Conservation (phyloP, 1,140 invertebrate species). For the Drosophila eugracilis region DNA sequence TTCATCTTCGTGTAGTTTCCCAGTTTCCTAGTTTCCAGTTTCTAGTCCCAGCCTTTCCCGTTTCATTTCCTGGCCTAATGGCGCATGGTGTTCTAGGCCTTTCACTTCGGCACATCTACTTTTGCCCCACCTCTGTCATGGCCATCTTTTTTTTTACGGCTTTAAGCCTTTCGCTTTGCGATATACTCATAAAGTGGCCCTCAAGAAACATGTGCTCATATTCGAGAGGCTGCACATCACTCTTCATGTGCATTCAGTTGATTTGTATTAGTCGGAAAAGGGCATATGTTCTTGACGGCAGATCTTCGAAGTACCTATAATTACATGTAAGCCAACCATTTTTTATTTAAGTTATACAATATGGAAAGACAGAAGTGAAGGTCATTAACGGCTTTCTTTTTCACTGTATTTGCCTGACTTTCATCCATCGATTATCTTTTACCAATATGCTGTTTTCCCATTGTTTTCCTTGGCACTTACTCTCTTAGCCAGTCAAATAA, state of each 20-base stretch:
- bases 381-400: neutral
- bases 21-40: conserved; percentile 19
- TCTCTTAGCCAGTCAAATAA: conserved; percentile 55
- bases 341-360: neutral
- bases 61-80: conserved; percentile 52
- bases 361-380: conserved; percentile 1
- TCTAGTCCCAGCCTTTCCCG: conserved; percentile 7
- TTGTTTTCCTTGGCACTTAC: conserved; percentile 2
- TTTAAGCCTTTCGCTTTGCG: conserved; percentile 20
- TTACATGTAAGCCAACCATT: too few relatives aligned
- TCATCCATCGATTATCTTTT: conserved; percentile 3
- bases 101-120: conserved; percentile 5
- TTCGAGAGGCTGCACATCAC: conserved; percentile 10
- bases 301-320: too few relatives aligned
- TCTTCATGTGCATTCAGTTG: neutral
- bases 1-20: conserved; percentile 27
- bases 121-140: conserved; percentile 1
- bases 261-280: conserved; percentile 6
- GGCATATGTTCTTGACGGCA: too few relatives aligned
- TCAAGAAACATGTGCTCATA: conserved; percentile 28
- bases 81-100: conserved; percentile 43
- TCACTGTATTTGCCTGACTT: neutral
- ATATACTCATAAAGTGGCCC: conserved; percentile 16
- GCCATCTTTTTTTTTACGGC: conserved; percentile 12
- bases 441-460: conserved; percentile 8